Percentiles rank a stretch among this genome's conserved stretches.
These are phyloP conservation scores for Aplidium turbinatum DNA, from an alignment of 23 tunicate species.

Conservation along the genomic window DNA sequence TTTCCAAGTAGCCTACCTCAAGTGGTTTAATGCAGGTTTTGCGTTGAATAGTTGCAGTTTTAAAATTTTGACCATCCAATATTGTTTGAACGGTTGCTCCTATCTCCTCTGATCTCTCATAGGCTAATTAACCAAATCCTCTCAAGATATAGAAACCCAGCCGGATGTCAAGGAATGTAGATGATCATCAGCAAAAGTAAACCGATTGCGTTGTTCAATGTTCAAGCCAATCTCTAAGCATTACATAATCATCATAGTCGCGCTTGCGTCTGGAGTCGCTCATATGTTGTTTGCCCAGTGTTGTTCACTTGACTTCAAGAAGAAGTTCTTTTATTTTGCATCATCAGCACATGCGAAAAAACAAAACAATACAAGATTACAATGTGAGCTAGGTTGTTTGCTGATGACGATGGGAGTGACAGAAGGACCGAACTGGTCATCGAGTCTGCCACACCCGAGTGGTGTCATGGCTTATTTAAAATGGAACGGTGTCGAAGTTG, in stretches of 20 bases:
- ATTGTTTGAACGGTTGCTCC: conserved; percentile 9
- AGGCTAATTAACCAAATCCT: conserved; percentile 4
- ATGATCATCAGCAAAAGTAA: background rate
- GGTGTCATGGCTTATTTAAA: too few relatives aligned
- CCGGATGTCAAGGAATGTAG: background rate
- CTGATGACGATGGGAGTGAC: too few relatives aligned
- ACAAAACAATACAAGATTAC: too few relatives aligned
- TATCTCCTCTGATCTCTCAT: background rate
- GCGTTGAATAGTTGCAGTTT: background rate
- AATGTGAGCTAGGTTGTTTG: too few relatives aligned
- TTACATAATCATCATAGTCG: background rate
- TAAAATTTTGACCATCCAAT: background rate
- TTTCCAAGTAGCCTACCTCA: background rate
- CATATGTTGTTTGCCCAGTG: conserved; percentile 1
- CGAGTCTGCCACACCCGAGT: too few relatives aligned
- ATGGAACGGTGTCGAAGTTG: too few relatives aligned
- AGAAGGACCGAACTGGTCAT: too few relatives aligned
- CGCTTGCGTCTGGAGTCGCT: conserved; percentile 14
- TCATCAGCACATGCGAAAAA: too few relatives aligned
- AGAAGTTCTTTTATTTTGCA: conserved; percentile 1
- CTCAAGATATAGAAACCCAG: conserved; percentile 4
- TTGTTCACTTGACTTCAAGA: conserved; percentile 5
- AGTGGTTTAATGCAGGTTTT: conserved; percentile 9
- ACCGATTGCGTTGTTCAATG: conserved; percentile 3
- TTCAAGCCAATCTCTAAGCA: background rate